These are phyloP conservation scores for Actinernus sp. DNA, from an alignment of 92 coral and sea anemone species.

Conservation along the genomic window DNA sequence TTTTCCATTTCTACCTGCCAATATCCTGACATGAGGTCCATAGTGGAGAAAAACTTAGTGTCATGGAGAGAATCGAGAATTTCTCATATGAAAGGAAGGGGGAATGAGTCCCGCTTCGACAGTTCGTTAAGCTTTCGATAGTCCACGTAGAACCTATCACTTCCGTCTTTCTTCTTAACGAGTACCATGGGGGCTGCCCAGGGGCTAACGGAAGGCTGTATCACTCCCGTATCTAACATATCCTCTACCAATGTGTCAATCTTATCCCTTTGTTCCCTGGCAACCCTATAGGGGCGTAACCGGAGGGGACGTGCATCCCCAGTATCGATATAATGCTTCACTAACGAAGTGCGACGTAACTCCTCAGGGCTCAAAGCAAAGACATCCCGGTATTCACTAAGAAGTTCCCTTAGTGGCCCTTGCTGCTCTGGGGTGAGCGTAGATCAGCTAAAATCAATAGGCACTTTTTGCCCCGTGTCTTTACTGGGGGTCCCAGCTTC, in stretches of 20 bases:
- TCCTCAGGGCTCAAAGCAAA: constrained; percentile 26
- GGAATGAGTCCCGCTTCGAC: constrained; percentile 5
- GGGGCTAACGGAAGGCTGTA: too few species aligned
- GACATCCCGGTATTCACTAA: constrained; percentile 31
- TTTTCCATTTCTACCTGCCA: too few species aligned
- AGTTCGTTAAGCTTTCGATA: too few species aligned
- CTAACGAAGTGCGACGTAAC: constrained; percentile 42
- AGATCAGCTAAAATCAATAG: constrained; percentile 1
- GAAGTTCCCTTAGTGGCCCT: background rate
- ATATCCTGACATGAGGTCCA: too few species aligned
- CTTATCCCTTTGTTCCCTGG: constrained; percentile 26
- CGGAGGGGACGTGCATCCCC: too few species aligned
- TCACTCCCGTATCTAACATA: too few species aligned
- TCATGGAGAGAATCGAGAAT: too few species aligned
- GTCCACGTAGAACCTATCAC: too few species aligned
- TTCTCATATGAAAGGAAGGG: background rate
- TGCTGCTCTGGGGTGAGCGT: constrained; percentile 16
- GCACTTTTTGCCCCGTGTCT: background rate
- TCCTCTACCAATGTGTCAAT: constrained; percentile 40
- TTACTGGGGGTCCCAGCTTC: background rate
- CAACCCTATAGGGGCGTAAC: constrained; percentile 47
- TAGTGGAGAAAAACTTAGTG: too few species aligned
- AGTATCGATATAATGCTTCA: constrained; percentile 43
- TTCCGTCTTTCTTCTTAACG: too few species aligned
- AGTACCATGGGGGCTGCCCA: too few species aligned